Evolutionary conservation across 1,140 invertebrate species (phyloP).

Genomic region (Bombus haemorrhoidalis): DNA sequence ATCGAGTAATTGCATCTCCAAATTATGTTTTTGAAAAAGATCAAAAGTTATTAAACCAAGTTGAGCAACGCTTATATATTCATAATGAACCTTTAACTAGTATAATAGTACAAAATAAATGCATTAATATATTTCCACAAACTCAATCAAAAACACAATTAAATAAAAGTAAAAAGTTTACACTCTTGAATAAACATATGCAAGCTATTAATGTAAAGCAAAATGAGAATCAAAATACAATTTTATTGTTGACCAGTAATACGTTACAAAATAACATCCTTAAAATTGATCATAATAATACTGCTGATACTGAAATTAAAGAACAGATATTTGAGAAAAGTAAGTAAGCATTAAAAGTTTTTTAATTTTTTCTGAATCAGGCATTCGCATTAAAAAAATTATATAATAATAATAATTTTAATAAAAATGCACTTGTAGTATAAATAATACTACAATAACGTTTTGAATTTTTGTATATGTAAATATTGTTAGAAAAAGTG

Average conservation of each 20-base stretch:
- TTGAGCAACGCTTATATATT: constrained; percentile 57
- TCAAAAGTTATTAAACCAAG: constrained; percentile 31
- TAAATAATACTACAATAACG: constrained; percentile 23
- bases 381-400: constrained; percentile 16
- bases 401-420: constrained; percentile 31
- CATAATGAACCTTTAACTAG: constrained; percentile 50
- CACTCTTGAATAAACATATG: constrained; percentile 70
- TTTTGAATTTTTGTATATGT: constrained; percentile 35
- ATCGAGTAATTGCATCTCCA: constrained; percentile 9
- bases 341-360: constrained; percentile 27
- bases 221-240: constrained; percentile 75
- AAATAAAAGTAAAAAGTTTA: constrained; percentile 70
- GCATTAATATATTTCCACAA: constrained; percentile 52
- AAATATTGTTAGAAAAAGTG: constrained; percentile 49
- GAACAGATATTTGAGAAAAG: constrained; percentile 30
- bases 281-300: constrained; percentile 68
- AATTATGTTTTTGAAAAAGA: constrained; percentile 16
- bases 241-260: constrained; percentile 73
- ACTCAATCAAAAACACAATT: constrained; percentile 57
- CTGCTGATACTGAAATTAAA: constrained; percentile 63
- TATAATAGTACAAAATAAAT: constrained; percentile 63
- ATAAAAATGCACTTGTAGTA: constrained; percentile 35
- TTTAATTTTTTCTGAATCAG: constrained; percentile 24
- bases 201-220: constrained; percentile 75
- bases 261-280: constrained; percentile 68